Base-by-base conservation (phyloP, 2,888 invertebrate species). In the Rotaria macrura region DNA sequence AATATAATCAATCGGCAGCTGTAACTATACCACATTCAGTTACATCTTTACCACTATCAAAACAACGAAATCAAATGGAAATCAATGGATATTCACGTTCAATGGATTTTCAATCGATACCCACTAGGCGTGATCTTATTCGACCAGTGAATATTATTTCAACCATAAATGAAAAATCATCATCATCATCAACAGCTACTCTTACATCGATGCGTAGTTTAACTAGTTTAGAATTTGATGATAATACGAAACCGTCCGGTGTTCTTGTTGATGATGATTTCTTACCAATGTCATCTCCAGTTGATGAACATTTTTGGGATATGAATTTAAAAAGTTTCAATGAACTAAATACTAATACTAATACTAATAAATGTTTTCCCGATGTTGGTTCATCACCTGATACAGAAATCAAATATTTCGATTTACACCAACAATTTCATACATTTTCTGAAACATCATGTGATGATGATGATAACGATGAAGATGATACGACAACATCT, bases 251-350 rank as follows among this genome's bases (percentile, higher is more conserved):
- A 43, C 84, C 86, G 38, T 86, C 86, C 29, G 84, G 79, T 43
- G 79, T 84, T 84, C 57, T 86, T 43, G 86, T 86, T 23, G 86
- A 86, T 52, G 86, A 86, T 83, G 86, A 84, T 55, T 86, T 86
- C 49, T 49, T 86, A 43, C 74, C 84, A 10, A 86, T 86, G 86
- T 86, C 86, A 38, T 86, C 86, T 47, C 86, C 86, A 25, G 74
- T 86, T 34, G 84, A 86, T 57, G 57, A 86, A 29, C 34, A 86
- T 84, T 43, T 55, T 38, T 57, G 55, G 47, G 85, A 85, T 57
- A 83, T 83, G 55, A 83, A 57, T 20, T n/a, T 79, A 34, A 49
- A 83, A 23, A 84, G 72, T 38, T 83, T 43, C 54, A 54, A 55
- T 57, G 40, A 49, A 65, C 40, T 57, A 14, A 49, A 49, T 49